phyloP scores from a whole-genome alignment of 2,797 vertebrate genomes.

The Scomberomorus guttatus region DNA sequence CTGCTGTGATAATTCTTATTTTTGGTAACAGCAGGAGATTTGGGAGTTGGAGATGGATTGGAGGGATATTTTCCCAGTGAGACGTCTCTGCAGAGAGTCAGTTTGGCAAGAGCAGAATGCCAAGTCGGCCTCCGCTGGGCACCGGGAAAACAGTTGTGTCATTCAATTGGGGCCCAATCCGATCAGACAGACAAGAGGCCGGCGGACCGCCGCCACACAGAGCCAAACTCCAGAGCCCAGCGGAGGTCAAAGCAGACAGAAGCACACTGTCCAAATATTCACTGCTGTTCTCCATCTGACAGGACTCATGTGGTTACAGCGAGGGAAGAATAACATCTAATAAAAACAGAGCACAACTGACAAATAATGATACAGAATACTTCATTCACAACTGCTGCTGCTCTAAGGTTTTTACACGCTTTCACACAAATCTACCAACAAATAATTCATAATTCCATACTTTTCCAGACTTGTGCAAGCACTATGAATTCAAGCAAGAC shows the following conservation, averaged over 20 bases:
- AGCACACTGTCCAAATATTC: conserved; percentile 60
- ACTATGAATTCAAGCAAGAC: conserved; percentile 11
- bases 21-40: conserved; percentile 73
- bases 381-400: neutral
- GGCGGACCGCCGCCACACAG: conserved; percentile 32
- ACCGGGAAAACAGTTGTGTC: conserved; percentile 56
- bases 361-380: neutral
- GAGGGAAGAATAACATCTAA: conserved; percentile 12
- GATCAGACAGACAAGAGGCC: conserved; percentile 59
- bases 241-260: conserved; percentile 64
- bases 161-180: conserved; percentile 57
- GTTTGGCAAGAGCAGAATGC: conserved; percentile 66
- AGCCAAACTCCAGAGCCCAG: conserved; percentile 57
- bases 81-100: conserved; percentile 63
- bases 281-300: conserved; percentile 47
- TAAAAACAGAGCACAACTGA: neutral
- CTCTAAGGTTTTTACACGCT: neutral
- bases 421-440: too few relatives aligned
- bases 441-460: neutral
- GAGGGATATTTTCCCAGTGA: conserved; percentile 55
- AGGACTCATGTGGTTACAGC: conserved; percentile 31
- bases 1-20: conserved; percentile 70
- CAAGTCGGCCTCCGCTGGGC: conserved; percentile 60
- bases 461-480: neutral
- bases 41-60: conserved; percentile 50